These are phyloP conservation scores for Branchipolynoe longqiensis DNA, from an alignment of 2,888 invertebrate genomes.

Conservation along the genomic window DNA sequence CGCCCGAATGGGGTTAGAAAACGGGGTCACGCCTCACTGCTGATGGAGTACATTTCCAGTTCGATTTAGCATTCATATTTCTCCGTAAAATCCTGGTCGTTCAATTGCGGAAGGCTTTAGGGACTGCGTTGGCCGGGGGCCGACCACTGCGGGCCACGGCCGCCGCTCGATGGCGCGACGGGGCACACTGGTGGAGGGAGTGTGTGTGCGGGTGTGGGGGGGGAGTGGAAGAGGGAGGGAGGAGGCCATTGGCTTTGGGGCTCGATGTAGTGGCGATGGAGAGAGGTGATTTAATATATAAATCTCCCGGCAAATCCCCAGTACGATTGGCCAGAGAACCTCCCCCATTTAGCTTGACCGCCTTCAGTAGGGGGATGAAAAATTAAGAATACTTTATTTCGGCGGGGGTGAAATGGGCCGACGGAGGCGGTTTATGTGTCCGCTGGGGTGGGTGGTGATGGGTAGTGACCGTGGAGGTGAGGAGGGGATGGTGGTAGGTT, in stretches of 20 bases:
- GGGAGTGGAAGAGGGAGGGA: background rate
- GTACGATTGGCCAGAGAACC: constrained; percentile 11
- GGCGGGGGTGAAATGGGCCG: background rate
- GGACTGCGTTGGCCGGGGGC: background rate
- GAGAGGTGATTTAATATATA: constrained; percentile 54
- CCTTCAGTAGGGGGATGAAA: constrained; percentile 46
- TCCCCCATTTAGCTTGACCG: constrained; percentile 38
- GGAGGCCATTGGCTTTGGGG: constrained; percentile 9
- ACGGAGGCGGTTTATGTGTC: background rate
- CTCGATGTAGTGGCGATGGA: constrained; percentile 24
- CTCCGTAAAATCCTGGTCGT: constrained; percentile 47
- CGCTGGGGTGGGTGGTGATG: background rate
- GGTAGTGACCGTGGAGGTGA: no score
- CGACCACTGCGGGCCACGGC: no score
- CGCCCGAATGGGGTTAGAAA: constrained; percentile 50
- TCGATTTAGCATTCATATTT: constrained; percentile 56
- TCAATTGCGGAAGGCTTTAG: constrained; percentile 43
- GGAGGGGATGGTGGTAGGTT: no score
- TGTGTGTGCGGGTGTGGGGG: background rate
- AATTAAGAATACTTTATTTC: constrained; percentile 55
- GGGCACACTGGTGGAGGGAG: background rate
- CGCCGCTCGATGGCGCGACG: no score
- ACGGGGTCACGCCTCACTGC: constrained; percentile 33
- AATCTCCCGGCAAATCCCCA: constrained; percentile 43
- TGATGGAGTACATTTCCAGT: constrained; percentile 57